Evolutionary conservation across 2,113 vertebrate species (phyloP), one percentile per base, ranked within the genome.

Genomic region (Atrichornis clamosus): DNA sequence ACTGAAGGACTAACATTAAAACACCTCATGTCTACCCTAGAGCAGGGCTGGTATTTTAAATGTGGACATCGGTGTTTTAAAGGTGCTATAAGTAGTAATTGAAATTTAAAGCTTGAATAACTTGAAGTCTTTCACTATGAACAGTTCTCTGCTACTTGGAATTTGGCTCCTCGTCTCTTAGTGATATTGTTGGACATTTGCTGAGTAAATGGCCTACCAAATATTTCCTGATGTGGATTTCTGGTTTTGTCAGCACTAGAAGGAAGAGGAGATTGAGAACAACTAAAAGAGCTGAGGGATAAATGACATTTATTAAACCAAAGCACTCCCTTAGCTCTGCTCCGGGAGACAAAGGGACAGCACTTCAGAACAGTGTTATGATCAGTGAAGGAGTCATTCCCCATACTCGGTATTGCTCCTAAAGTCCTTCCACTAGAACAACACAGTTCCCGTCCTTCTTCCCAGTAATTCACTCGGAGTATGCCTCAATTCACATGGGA

Each of bases 1-100:
- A 10, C 0, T 50, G 27, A 37, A 87, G 33, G 85, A 35, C 84
- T 65, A 59, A 50, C 21, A 84, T 79, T 49, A 70, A 94, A 94
- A 91, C 18, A 28, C 28, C 28, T 83, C 32, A 53, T 55, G 28
- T 42, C 67, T 55, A 33, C 23, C 27, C 41, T 55, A 41, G 32
- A 47, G 17, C 5, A 12, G 75, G 42, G 50, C 82, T 92, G 87
- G 33, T 91, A 85, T 89, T 97, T 88, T 82, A 63, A 33, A 86
- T 18, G 37, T 65, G 60, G 35, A 74, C 27, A 64, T 20, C 30
- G n/a, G 46, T 59, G 50, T 75, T 82, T 58, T 70, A 88, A 85
- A 96, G 70, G 68, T 68, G 16, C 49, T 67, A 65, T 84, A 93
- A 95, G 76, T 42, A 97, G 42, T 12, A 85, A 89, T 35, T 91